phyloP scores from a whole-genome alignment of 1,140 invertebrate genomes.

The Chironomus tepperi region DNA sequence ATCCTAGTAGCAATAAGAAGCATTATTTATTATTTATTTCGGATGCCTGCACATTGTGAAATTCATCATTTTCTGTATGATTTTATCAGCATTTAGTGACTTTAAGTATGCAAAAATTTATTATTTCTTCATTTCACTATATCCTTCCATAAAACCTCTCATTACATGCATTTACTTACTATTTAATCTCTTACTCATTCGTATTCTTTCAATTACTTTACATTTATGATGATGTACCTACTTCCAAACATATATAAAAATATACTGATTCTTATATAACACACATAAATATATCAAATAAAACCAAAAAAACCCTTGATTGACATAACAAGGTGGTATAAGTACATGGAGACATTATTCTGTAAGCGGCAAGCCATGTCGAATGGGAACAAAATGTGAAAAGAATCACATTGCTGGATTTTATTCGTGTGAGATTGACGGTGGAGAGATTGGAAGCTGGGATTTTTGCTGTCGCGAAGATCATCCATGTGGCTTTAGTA shows the following conservation, averaged over 20 bases:
- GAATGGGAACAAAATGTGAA: slow-evolving; percentile 56
- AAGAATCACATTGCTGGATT: slow-evolving; percentile 63
- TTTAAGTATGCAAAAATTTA: too few species aligned
- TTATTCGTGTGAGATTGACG: slow-evolving; percentile 69
- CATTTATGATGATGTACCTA: not conserved
- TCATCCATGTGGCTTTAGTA: slow-evolving; percentile 70
- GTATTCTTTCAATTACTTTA: not conserved
- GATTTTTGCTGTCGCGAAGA: slow-evolving; percentile 73
- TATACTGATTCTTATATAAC: not conserved
- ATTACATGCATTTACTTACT: not conserved
- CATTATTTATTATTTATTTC: not conserved
- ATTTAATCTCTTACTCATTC: not conserved
- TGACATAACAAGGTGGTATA: slow-evolving; percentile 32
- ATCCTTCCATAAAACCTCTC: not conserved
- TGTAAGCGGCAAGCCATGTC: slow-evolving; percentile 66
- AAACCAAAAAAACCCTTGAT: not conserved
- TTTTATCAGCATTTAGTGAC: too few species aligned
- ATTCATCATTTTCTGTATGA: too few species aligned
- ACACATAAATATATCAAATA: not conserved
- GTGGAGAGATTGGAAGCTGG: slow-evolving; percentile 57
- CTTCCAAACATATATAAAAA: not conserved
- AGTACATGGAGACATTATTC: slow-evolving; percentile 61
- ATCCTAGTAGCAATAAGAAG: not conserved
- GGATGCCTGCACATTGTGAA: too few species aligned
- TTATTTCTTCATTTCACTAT: too few species aligned